These are phyloP conservation scores for Osmoderma eremita DNA, from an alignment of 2,888 invertebrate genomes.

Conservation along the genomic window DNA sequence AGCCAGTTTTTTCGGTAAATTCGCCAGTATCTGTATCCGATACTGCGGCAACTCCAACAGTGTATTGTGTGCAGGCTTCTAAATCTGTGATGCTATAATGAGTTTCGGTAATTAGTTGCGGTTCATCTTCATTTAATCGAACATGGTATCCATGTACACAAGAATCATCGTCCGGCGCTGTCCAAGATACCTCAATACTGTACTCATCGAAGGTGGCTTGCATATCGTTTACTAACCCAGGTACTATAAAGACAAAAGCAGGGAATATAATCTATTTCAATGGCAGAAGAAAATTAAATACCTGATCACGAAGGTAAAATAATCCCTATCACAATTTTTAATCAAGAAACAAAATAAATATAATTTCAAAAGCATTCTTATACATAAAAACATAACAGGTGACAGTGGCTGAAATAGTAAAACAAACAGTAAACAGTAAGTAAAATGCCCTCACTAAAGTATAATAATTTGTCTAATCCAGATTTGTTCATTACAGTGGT, in stretches of 20 bases:
- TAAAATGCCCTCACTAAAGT: too few species aligned
- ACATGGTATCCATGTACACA: conserved; percentile 40
- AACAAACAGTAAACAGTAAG: too few species aligned
- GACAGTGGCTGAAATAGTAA: too few species aligned
- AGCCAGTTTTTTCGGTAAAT: background rate
- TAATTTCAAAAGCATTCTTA: too few species aligned
- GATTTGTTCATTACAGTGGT: too few species aligned
- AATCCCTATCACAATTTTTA: too few species aligned
- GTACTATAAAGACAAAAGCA: conserved; percentile 38
- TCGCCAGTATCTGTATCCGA: conserved; percentile 11
- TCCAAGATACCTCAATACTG: conserved; percentile 38
- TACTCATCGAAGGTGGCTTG: conserved; percentile 1
- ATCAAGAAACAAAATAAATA: too few species aligned
- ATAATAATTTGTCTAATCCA: too few species aligned
- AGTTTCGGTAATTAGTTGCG: background rate
- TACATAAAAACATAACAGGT: too few species aligned
- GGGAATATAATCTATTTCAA: background rate
- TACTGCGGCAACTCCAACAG: conserved; percentile 36
- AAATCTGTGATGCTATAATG: conserved; percentile 34
- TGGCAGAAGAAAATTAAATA: background rate
- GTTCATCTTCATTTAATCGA: conserved; percentile 7
- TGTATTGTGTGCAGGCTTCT: conserved; percentile 42
- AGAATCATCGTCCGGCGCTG: conserved; percentile 21
- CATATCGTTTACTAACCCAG: conserved; percentile 39
- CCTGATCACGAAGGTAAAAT: background rate